phyloP scores from a whole-genome alignment of 2,888 invertebrate genomes.

The Hemaris fuciformis region DNA sequence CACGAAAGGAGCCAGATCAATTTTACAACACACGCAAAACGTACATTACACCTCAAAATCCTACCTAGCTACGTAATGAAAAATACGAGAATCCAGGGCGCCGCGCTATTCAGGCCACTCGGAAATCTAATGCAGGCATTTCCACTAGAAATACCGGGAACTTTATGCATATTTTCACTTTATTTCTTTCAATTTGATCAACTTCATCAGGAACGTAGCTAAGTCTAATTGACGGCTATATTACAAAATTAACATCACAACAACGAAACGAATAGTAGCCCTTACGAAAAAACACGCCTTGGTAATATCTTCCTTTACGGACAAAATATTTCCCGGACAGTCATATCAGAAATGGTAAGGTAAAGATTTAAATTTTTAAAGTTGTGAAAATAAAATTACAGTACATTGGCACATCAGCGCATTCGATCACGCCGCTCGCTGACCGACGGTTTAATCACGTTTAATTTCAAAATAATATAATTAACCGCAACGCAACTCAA shows the following conservation, averaged over 20 bases:
- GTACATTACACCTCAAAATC: constrained; percentile 5
- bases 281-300: too few relatives aligned
- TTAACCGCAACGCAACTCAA: too few relatives aligned
- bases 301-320: too few relatives aligned
- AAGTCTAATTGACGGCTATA: neutral
- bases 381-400: too few relatives aligned
- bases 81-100: constrained; percentile 1
- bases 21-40: constrained; percentile 9
- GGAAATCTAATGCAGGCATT: constrained; percentile 8
- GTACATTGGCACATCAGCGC: too few relatives aligned
- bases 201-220: neutral
- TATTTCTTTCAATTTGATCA: neutral
- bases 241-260: neutral
- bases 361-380: too few relatives aligned
- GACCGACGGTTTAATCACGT: too few relatives aligned
- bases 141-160: constrained; percentile 4
- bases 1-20: neutral
- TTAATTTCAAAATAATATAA: too few relatives aligned
- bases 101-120: neutral
- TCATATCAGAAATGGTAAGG: too few relatives aligned
- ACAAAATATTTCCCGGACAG: too few relatives aligned
- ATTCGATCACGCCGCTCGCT: too few relatives aligned
- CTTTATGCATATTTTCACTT: neutral
- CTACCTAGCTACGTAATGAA: constrained; percentile 2
- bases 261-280: too few relatives aligned